Percentiles rank a stretch among this genome's conserved stretches.
These are phyloP conservation scores for Drosophila anomalata DNA, from an alignment of 2,888 invertebrate genomes.

Conservation along the genomic window DNA sequence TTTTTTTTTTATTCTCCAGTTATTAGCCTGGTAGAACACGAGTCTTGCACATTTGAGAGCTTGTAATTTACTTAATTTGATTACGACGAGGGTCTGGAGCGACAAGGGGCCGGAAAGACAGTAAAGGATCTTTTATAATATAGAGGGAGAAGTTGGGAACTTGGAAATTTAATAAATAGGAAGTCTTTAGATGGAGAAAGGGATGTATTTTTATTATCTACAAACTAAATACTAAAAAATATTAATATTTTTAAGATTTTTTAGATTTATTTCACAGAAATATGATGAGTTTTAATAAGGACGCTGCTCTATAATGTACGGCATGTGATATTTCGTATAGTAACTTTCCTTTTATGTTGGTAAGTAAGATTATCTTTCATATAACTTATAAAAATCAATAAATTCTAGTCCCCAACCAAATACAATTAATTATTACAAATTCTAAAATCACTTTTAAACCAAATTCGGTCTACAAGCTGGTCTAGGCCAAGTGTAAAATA, in stretches of 20 bases:
- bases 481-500: neutral
- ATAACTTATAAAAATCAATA: neutral
- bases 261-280: too few species aligned
- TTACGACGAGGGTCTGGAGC: conserved; percentile 59
- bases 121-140: neutral
- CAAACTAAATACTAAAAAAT: too few species aligned
- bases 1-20: conserved; percentile 63
- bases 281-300: too few species aligned
- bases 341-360: too few species aligned
- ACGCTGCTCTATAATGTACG: too few species aligned
- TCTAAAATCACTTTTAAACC: neutral
- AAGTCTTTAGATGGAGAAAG: too few species aligned
- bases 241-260: too few species aligned
- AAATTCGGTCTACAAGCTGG: neutral
- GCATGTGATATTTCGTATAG: too few species aligned
- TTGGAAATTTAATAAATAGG: too few species aligned
- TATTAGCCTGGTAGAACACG: conserved; percentile 74
- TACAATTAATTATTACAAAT: neutral
- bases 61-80: conserved; percentile 80
- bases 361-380: too few species aligned
- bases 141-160: too few species aligned
- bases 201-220: too few species aligned
- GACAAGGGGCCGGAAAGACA: conserved; percentile 10
- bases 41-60: conserved; percentile 79
- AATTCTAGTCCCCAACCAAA: neutral